Base-by-base conservation (phyloP, 2,113 vertebrate genomes). In the Columba janthina region DNA sequence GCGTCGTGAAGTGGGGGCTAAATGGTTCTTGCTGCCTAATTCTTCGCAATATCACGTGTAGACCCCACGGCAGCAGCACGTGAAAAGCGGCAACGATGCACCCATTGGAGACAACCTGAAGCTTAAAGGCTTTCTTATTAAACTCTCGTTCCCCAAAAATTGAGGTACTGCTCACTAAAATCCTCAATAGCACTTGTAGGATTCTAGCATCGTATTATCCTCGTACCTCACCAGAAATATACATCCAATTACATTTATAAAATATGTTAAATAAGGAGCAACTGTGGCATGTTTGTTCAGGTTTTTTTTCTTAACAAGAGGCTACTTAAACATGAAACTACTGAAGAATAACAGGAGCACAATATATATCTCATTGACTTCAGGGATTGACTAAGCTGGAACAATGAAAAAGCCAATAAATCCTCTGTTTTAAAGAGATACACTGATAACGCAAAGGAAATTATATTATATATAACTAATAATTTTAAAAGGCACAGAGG, bases 401-500 rank as follows among this genome's bases (percentile, higher is more conserved):
- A 70, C 80, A 94, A 94, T 46, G 42, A 85, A 88, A 95, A 95
- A 76, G 73, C 36, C 74, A 93, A 88, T 92, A 96, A 95, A 85
- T 90, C 40, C 85, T 80, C 46, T 57, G 76, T 71, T 94, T 96
- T 88, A 92, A 90, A 89, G 90, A 93, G 92, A 94, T 56, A 90
- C 12, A 21, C 46, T n/a, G 87, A 96, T 95, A 91, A 95, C 17
- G 29, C 50, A 81, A 78, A 94, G 90, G 89, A 97, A 97, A 92
- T 90, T 29, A 44, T 77, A 94, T 81, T 95, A 93, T 16, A 76
- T 26, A 54, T 80, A 94, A 83, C 81, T 87, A 96, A 92, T 88
- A 97, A 94, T 85, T 94, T 46, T 65, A 94, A 94, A 93, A 73
- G 76, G 85, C 90, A 97, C 79, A 94, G 90, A 92, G 89, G 85